Conservation (phyloP, 1,140 invertebrate genomes). For the Musca vetustissima region DNA sequence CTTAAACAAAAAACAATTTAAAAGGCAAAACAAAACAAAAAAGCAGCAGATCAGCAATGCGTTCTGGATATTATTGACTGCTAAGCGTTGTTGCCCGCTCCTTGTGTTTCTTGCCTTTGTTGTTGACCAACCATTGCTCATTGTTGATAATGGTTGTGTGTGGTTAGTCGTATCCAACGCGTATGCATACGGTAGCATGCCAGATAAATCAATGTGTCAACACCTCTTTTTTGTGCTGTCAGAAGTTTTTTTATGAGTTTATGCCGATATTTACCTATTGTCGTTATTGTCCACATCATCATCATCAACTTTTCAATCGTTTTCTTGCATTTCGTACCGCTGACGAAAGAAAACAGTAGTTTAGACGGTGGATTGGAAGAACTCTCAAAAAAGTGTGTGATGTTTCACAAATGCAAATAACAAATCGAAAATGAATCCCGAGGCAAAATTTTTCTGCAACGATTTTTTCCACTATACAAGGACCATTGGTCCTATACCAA, state of each 20-base stretch:
- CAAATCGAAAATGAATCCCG: too few relatives aligned
- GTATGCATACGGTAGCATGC: constrained; percentile 52
- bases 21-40: too few relatives aligned
- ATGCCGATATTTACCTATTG: constrained; percentile 56
- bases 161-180: constrained; percentile 1
- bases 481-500: too few relatives aligned
- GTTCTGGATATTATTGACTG: constrained; percentile 6
- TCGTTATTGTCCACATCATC: constrained; percentile 29
- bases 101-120: neutral
- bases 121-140: neutral
- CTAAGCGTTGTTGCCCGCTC: neutral
- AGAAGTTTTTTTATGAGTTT: constrained; percentile 39
- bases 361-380: too few relatives aligned
- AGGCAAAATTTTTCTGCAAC: too few relatives aligned
- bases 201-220: constrained; percentile 57
- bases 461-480: too few relatives aligned
- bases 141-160: neutral
- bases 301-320: neutral
- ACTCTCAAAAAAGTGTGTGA: too few relatives aligned
- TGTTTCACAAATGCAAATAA: too few relatives aligned
- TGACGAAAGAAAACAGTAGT: neutral
- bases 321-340: constrained; percentile 1
- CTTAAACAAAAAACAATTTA: neutral
- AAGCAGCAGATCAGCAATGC: neutral
- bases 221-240: constrained; percentile 56